These are phyloP conservation scores for Agapetus fuscipes DNA, from an alignment of 2,888 invertebrate genomes.

Conservation along the genomic window DNA sequence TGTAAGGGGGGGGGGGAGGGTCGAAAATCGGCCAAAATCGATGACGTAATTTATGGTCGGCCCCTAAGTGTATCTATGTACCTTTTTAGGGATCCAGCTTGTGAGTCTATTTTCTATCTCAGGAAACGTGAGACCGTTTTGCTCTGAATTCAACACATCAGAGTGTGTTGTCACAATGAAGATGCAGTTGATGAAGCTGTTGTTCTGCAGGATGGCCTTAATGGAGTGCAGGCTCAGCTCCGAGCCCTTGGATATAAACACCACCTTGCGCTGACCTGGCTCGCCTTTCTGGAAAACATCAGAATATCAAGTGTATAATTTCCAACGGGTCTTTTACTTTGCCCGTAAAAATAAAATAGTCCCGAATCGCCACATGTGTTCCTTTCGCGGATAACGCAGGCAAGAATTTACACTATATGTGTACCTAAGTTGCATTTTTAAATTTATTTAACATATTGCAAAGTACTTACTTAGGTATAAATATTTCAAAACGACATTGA, in stretches of 20 bases:
- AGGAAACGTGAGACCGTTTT: constrained; percentile 26
- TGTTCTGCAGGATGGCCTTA: constrained; percentile 48
- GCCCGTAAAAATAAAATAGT: too few species aligned
- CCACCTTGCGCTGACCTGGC: constrained; percentile 36
- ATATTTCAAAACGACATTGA: too few species aligned
- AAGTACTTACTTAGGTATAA: too few species aligned
- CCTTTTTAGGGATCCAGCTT: constrained; percentile 51
- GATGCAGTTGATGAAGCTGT: constrained; percentile 51
- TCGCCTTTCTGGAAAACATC: constrained; percentile 25
- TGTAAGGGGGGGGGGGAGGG: too few species aligned
- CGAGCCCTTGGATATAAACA: constrained; percentile 48
- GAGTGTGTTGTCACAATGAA: constrained; percentile 49
- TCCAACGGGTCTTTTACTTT: background rate
- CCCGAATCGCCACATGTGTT: too few species aligned
- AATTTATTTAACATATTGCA: too few species aligned
- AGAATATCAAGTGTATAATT: background rate
- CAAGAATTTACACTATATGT: too few species aligned
- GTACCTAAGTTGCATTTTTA: too few species aligned
- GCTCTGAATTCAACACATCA: constrained; percentile 29
- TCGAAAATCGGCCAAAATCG: too few species aligned
- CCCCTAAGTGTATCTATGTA: too few species aligned
- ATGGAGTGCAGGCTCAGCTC: constrained; percentile 46
- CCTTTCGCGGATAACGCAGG: too few species aligned
- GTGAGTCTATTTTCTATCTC: constrained; percentile 35
- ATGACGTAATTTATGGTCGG: too few species aligned